Evolutionary conservation across 1,140 invertebrate species (phyloP), one percentile per base, ranked within the genome.

Genomic region (Hyles vespertilio): DNA sequence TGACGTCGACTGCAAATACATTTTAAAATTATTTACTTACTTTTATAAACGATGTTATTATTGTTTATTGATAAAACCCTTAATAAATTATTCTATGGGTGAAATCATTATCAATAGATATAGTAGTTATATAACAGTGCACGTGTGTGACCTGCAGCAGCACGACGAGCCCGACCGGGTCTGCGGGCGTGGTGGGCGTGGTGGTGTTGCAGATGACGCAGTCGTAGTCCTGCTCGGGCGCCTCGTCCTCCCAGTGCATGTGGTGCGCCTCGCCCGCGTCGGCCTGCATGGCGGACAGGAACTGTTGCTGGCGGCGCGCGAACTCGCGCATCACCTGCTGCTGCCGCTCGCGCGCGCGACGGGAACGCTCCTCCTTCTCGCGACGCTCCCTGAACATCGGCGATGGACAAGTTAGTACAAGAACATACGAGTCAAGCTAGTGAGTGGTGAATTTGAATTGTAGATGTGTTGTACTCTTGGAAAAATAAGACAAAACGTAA

Each of bases 151-250:
- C 93, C 86, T 97, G 96, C 51, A 98, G 92, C 52, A 98, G 91
- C 56, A 97, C 96, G 3, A 98, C 96, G 32, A 98, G 90, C 7
- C 97, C 97, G 77, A 99, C 94, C 11, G 97, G 97, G 86, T 97
- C 95, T 8, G 95, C 92, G 70, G 95, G 93, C 0, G 93, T 96
- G 69, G 95, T 96, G 6, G 95, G 92, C 47, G 96, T 94, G 53
- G 95, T 96, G 89, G 96, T 95, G 89, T 95, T 96, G 87, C 98
- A 99, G 73, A 99, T 99, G 51, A 98, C 97, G 91, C 98, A 99
- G 82, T 98, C 96, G 83, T 98, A 98, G 84, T 96, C 95, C 77
- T 93, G 84, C 70, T 91, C 89, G 3, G 87, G 72, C 44, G 93
- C 84, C 92, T 93, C 93, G 46, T 92, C 91, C 40, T 92, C 91